Evolutionary conservation across 2,888 invertebrate species (phyloP).

Genomic region (Rotaria sp.): DNA sequence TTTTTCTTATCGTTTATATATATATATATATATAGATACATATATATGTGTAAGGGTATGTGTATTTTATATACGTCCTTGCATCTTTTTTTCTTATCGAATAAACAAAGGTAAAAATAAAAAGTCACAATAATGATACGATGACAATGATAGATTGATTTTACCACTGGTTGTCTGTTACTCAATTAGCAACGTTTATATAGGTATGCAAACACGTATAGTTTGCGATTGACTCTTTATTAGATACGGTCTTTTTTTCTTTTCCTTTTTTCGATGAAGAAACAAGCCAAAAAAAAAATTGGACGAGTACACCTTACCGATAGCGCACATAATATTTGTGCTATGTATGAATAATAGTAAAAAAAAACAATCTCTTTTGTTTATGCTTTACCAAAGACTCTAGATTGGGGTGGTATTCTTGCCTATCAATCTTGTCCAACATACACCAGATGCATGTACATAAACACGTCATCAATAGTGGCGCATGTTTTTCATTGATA

Average conservation of each 20-base stretch:
- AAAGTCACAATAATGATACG: not conserved
- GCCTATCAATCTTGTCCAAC: not conserved
- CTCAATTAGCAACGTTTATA: not conserved
- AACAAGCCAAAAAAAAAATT: not conserved
- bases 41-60: not conserved
- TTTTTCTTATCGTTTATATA: not conserved
- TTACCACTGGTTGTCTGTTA: not conserved
- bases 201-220: not conserved
- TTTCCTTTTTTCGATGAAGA: not conserved
- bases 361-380: not conserved
- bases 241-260: not conserved
- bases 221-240: not conserved
- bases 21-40: not conserved
- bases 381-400: not conserved
- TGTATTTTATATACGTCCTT: not conserved
- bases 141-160: not conserved
- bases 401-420: not conserved
- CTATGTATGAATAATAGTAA: not conserved
- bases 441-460: not conserved
- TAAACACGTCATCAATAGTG: not conserved
- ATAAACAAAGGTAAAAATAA: not conserved
- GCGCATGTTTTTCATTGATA: not conserved
- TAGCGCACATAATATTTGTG: not conserved
- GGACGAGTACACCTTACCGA: not conserved
- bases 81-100: not conserved